phyloP scores from a whole-genome alignment of 2,797 vertebrate genomes.

The Muscicapa striata region DNA sequence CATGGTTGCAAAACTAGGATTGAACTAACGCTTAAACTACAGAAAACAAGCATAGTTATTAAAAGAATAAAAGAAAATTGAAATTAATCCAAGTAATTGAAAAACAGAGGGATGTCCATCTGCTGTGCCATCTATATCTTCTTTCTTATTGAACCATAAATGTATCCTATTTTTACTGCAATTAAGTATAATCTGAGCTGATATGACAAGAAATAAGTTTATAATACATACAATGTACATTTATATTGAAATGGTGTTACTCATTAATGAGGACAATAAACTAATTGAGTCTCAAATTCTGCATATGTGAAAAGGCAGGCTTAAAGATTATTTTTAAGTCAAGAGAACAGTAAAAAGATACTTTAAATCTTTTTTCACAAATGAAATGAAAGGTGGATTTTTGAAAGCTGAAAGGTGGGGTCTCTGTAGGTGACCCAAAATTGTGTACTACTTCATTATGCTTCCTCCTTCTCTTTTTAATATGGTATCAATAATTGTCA shows the following conservation, averaged over 20 bases:
- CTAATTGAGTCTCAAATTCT: background rate
- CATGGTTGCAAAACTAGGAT: background rate
- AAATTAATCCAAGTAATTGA: background rate
- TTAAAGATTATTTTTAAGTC: background rate
- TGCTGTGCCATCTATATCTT: background rate
- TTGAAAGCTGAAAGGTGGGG: background rate
- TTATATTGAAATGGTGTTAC: background rate
- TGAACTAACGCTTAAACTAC: background rate
- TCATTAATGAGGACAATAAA: background rate
- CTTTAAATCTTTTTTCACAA: background rate
- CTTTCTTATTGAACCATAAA: slow-evolving; percentile 13
- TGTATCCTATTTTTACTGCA: background rate
- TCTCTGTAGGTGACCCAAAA: rapidly evolving
- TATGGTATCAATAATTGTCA: background rate
- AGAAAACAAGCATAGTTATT: background rate
- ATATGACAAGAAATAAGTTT: background rate
- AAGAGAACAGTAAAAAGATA: background rate
- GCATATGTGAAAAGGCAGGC: background rate
- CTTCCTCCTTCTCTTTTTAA: background rate
- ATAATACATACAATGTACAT: background rate
- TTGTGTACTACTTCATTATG: background rate
- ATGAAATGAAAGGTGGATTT: background rate
- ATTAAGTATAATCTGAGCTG: background rate
- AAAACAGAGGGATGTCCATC: background rate
- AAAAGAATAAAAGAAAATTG: slow-evolving; percentile 1